Conservation (phyloP, 2,797 vertebrate genomes). For the Adrianichthys oophorus region DNA sequence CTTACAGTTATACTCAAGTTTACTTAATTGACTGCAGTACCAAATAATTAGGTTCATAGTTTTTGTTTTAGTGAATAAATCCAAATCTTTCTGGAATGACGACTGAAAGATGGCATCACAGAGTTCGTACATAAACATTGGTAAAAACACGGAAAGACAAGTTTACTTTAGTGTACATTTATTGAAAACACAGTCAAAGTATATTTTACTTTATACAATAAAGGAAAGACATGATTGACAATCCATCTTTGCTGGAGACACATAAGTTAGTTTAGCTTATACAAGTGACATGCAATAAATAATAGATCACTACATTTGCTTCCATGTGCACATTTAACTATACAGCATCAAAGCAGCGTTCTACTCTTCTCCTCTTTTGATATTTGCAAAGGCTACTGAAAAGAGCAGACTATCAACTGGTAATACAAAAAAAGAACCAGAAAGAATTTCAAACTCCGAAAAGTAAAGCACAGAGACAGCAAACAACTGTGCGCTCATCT, state of each 20-base stretch:
- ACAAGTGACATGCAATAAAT: constrained; percentile 81
- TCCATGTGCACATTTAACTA: constrained; percentile 58
- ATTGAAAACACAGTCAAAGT: constrained; percentile 77
- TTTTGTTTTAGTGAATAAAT: too few species aligned
- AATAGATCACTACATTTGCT: constrained; percentile 58
- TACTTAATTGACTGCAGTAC: too few species aligned
- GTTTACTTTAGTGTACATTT: constrained; percentile 70
- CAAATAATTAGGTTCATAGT: too few species aligned
- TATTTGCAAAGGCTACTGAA: constrained; percentile 70
- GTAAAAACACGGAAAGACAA: constrained; percentile 12
- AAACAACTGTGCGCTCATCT: constrained; percentile 40
- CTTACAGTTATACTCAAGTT: too few species aligned
- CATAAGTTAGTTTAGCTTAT: constrained; percentile 70
- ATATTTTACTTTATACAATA: constrained; percentile 10
- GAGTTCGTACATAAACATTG: too few species aligned
- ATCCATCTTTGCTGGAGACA: constrained; percentile 46
- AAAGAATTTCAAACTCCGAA: constrained; percentile 63
- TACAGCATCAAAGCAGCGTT: constrained; percentile 55
- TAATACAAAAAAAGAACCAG: constrained; percentile 80
- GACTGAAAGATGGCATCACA: too few species aligned
- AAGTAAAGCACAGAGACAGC: constrained; percentile 60
- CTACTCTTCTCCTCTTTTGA: constrained; percentile 67
- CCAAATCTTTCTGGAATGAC: too few species aligned
- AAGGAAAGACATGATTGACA: constrained; percentile 61
- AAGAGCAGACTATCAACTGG: constrained; percentile 60